These are phyloP conservation scores for Monoplex corrugatus DNA, from an alignment of 2,888 invertebrate genomes.

Conservation along the genomic window DNA sequence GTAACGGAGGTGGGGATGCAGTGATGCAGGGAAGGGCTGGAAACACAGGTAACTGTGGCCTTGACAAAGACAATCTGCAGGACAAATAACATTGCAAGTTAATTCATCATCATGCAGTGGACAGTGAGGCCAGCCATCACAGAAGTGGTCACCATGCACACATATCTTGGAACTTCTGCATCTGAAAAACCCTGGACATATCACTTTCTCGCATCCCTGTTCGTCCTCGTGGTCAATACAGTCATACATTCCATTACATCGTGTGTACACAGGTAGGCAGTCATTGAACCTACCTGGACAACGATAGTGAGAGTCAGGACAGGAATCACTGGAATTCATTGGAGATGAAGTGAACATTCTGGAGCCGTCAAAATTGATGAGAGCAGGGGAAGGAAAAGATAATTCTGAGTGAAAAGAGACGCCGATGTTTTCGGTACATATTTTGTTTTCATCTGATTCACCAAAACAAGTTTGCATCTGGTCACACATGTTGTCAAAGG, in stretches of 20 bases:
- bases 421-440: neutral
- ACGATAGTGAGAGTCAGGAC: neutral
- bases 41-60: neutral
- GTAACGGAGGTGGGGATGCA: neutral
- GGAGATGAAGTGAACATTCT: neutral
- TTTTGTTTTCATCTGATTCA: neutral
- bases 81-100: neutral
- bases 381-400: neutral
- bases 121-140: neutral
- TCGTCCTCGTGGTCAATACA: neutral
- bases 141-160: neutral
- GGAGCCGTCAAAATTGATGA: neutral
- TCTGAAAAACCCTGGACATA: neutral
- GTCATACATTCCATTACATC: neutral
- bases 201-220: neutral
- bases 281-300: neutral
- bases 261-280: neutral
- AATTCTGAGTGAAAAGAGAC: neutral
- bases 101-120: conserved; percentile 1
- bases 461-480: neutral
- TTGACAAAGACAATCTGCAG: neutral
- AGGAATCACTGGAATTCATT: neutral
- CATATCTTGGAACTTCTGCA: neutral
- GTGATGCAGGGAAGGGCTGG: neutral
- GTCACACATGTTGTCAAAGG: neutral